Percentiles rank a stretch among this genome's conserved stretches.
Evolutionary conservation across 2,797 vertebrate species (phyloP).

Genomic region (Vireo griseus): DNA sequence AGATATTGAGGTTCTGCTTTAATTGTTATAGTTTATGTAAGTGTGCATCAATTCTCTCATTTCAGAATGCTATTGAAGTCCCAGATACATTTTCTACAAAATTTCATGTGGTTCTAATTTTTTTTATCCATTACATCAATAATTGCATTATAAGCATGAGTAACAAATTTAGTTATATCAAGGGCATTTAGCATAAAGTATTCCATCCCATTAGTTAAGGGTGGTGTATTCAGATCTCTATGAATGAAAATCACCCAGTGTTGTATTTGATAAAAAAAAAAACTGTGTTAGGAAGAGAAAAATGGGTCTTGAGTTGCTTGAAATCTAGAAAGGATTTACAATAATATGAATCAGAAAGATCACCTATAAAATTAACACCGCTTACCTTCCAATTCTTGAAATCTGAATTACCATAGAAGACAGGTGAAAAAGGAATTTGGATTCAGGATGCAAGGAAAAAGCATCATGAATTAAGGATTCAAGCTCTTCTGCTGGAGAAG

Average conservation of each 20-base stretch:
- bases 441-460: neutral
- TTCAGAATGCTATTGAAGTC: neutral
- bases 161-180: conserved; percentile 15
- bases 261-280: neutral
- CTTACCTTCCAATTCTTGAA: neutral
- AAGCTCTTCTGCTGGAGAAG: neutral
- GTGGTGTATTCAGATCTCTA: neutral
- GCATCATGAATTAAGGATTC: neutral
- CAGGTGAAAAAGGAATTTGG: neutral
- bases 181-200: neutral
- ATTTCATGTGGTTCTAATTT: neutral
- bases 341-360: conserved; percentile 2
- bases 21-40: neutral
- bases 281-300: neutral
- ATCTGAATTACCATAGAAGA: neutral
- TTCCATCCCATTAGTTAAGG: conserved; percentile 13
- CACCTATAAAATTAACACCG: neutral
- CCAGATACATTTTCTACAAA: neutral
- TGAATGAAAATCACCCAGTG: conserved; percentile 15
- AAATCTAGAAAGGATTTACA: conserved; percentile 40
- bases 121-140: neutral
- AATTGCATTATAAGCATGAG: neutral
- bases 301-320: neutral
- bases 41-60: neutral
- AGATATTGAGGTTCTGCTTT: neutral